A percentile compares a stretch with the other conserved stretches of the same genome.
Evolutionary conservation across 2,888 invertebrate genomes (phyloP).

Genomic region (Sclerodermus sp.): DNA sequence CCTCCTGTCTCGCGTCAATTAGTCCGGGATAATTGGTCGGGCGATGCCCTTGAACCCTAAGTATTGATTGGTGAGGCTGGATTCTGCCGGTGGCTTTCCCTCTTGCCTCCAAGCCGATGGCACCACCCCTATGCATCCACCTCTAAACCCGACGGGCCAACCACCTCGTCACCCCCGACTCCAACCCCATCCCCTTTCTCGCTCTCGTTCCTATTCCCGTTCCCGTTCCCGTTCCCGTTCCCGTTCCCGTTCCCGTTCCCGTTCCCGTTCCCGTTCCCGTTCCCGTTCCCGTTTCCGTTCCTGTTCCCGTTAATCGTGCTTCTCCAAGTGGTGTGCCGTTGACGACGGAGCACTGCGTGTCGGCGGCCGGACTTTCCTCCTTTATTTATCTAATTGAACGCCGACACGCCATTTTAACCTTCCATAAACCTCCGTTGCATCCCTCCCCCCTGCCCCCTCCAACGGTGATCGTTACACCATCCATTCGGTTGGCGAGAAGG

Average conservation of each 20-base stretch:
- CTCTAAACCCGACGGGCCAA: constrained; percentile 17
- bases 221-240: constrained; percentile 9
- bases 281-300: constrained; percentile 8
- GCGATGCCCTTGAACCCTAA: constrained; percentile 58
- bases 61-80: constrained; percentile 56
- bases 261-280: constrained; percentile 10
- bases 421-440: not conserved
- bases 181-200: constrained; percentile 6
- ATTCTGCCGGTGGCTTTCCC: constrained; percentile 48
- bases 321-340: constrained; percentile 28
- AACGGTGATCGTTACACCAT: not conserved
- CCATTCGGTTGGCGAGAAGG: no score
- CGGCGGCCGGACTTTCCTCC: constrained; percentile 24
- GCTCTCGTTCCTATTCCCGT: constrained; percentile 11
- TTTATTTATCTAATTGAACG: constrained; percentile 38
- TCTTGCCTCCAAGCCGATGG: constrained; percentile 40
- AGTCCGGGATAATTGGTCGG: constrained; percentile 56
- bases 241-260: constrained; percentile 5
- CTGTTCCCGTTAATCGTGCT: constrained; percentile 26
- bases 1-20: constrained; percentile 39
- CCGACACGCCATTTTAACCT: constrained; percentile 22
- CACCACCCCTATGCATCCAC: constrained; percentile 34
- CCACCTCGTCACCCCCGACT: constrained; percentile 5
- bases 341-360: constrained; percentile 19
- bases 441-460: not conserved